phyloP scores from a whole-genome alignment of 2,888 invertebrate genomes.

The Drosophila setosimentum region DNA sequence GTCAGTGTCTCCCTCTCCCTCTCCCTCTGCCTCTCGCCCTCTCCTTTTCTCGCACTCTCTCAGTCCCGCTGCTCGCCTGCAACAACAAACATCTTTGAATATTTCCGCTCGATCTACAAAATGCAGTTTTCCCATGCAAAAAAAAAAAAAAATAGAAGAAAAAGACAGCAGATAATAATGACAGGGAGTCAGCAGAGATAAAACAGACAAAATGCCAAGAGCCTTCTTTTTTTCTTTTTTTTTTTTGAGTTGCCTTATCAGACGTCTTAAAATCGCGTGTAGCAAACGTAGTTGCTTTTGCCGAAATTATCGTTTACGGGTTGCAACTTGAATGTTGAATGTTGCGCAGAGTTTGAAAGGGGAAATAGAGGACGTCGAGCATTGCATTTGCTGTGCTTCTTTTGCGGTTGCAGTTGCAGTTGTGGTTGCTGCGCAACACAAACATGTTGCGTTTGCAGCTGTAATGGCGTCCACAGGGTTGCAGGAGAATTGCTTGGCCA shows the following conservation, averaged over 20 bases:
- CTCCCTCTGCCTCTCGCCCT: background rate
- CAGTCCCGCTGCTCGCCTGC: background rate
- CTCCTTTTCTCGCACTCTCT: no score
- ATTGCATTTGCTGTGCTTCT: no score
- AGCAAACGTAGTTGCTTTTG: slow-evolving; percentile 54
- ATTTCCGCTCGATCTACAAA: slow-evolving; percentile 76
- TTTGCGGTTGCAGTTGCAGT: slow-evolving; percentile 22
- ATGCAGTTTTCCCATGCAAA: slow-evolving; percentile 73
- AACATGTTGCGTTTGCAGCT: slow-evolving; percentile 32
- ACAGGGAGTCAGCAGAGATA: slow-evolving; percentile 37
- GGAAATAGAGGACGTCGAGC: background rate
- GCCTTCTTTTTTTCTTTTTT: slow-evolving; percentile 21
- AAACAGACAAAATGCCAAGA: slow-evolving; percentile 35
- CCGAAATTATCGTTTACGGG: slow-evolving; percentile 42
- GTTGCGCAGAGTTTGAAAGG: slow-evolving; percentile 6
- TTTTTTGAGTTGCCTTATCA: slow-evolving; percentile 49
- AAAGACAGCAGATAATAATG: slow-evolving; percentile 35
- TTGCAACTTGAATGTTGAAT: slow-evolving; percentile 37
- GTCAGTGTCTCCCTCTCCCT: background rate
- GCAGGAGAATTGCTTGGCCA: slow-evolving; percentile 31
- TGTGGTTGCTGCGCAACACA: slow-evolving; percentile 33
- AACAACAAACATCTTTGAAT: slow-evolving; percentile 72
- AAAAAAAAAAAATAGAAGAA: slow-evolving; percentile 8
- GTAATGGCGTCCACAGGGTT: slow-evolving; percentile 36
- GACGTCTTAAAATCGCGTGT: slow-evolving; percentile 60